Conservation (phyloP, 2,113 vertebrate genomes). For the Saccopteryx bilineata region DNA sequence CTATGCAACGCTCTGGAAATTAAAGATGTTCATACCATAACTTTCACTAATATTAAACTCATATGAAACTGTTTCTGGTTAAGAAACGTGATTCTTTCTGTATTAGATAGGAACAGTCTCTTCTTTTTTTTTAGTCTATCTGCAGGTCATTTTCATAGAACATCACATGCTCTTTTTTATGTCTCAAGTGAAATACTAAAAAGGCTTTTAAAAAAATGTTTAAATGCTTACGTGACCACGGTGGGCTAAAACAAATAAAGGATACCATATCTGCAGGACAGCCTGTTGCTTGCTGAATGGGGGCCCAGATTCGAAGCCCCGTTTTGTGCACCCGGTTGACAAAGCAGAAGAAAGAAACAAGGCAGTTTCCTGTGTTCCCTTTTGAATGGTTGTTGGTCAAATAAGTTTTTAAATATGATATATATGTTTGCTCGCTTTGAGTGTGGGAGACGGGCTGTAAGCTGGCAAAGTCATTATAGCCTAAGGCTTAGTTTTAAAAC, state of each 20-base stretch:
- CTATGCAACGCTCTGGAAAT: constrained; percentile 41
- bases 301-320: not conserved
- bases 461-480: no score
- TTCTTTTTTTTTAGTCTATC: not conserved
- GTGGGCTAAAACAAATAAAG: not conserved
- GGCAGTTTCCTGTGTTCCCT: not conserved
- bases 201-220: constrained; percentile 8
- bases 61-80: not conserved
- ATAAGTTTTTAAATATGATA: no score
- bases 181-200: constrained; percentile 46
- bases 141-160: not conserved
- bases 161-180: not conserved
- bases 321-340: not conserved
- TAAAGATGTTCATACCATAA: constrained; percentile 44
- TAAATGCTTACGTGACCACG: not conserved
- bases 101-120: not conserved
- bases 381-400: not conserved
- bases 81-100: constrained; percentile 35
- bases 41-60: constrained; percentile 17
- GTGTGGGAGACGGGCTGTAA: no score
- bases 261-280: not conserved
- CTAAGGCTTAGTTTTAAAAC: no score
- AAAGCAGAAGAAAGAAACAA: not conserved
- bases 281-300: not conserved
- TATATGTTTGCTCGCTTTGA: no score